phyloP scores from a whole-genome alignment of 2,113 vertebrate genomes.

The Xiphophorus hellerii region DNA sequence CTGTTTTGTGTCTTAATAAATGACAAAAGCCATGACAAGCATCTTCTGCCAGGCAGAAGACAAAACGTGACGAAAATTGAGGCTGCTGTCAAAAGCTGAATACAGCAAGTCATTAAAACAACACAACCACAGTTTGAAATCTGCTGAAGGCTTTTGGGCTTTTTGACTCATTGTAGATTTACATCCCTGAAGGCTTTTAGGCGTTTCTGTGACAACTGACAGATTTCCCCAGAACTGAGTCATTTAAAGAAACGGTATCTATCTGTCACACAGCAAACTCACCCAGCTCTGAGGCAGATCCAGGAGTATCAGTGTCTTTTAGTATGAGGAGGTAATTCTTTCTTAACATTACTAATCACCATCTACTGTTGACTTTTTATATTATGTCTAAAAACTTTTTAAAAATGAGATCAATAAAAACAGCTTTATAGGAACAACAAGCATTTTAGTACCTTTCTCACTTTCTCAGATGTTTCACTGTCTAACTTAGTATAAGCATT shows the following conservation, averaged over 20 bases:
- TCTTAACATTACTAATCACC: not conserved
- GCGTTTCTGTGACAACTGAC: no score
- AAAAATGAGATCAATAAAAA: no score
- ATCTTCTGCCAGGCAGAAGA: not conserved
- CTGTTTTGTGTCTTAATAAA: conserved; percentile 1
- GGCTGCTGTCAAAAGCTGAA: not conserved
- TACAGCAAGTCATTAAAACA: no score
- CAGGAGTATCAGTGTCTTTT: not conserved
- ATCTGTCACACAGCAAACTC: not conserved
- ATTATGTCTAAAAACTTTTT: no score
- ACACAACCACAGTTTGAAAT: not conserved
- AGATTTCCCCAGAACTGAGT: not conserved
- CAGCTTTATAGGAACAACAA: no score
- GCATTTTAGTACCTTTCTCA: no score
- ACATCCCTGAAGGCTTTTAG: no score
- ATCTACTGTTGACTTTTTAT: no score
- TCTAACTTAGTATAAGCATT: no score
- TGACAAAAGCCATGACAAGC: not conserved
- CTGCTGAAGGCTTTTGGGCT: not conserved
- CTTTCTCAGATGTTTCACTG: no score
- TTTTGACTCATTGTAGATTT: no score
- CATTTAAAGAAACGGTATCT: conserved; percentile 6
- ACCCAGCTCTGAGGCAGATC: not conserved
- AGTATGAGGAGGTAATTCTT: not conserved
- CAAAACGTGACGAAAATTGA: not conserved